Base-by-base conservation (phyloP, 2,888 invertebrate genomes). In the Cryptocheilus praepositus region DNA sequence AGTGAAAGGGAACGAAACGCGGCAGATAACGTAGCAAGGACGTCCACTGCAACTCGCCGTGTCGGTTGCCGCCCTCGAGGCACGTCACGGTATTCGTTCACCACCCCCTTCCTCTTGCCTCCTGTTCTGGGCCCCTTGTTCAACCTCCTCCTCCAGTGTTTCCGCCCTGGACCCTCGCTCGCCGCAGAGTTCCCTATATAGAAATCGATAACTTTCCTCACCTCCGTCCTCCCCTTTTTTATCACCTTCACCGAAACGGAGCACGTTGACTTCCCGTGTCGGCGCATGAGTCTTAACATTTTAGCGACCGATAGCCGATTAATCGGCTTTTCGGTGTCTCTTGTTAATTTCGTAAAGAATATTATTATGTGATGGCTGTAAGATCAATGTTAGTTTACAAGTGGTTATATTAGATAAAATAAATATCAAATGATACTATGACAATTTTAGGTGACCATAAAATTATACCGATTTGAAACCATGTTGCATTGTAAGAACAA, bases 1-100 rank as follows among this genome's bases (percentile, higher is more conserved):
- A 88, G 88, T 88, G 88, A 88, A 88, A 88, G 88, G 87, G 83
- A 83, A 85, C 82, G 84, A 81, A 81, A 76, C 76, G 82, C 79
- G 81, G 79, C 81, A 85, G 88, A 88, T 88, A 88, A 88, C 85
- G 83, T 86, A 85, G 88, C 88, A 88, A 88, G 88, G 88, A 88
- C 88, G 87, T 87, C 88, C 85, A 86, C 84, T 86, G 84, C 79
- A 79, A 81, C 79, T 80, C 74, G 75, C 78, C 77, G 81, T 81
- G 82, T 81, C 83, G 84, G 86, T 85, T 84, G 82, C 85, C 86
- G 86, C 87, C 87, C 85, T 85, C 85, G 74, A 77, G 81, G 76
- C 80, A 79, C 77, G 80, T 85, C 83, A 80, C 67, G 60, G 76
- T 75, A 74, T 74, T 79, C 68, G 77, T 76, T 81, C 72, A 67